phyloP scores from a whole-genome alignment of 1,140 invertebrate genomes.

The Goniozus legneri region DNA sequence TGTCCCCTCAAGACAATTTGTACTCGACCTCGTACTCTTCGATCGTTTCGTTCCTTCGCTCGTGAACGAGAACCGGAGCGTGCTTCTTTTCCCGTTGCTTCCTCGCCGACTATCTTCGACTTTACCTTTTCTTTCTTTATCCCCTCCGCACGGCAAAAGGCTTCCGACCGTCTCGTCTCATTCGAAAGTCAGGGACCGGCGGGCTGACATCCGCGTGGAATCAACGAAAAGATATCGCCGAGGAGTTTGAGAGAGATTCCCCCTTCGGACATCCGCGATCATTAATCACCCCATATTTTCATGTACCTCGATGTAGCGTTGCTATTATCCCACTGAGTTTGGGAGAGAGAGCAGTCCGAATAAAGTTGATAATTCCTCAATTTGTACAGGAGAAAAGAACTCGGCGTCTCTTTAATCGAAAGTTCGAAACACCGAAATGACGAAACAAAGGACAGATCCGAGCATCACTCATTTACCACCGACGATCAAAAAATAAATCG shows the following conservation, averaged over 20 bases:
- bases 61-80: constrained; percentile 41
- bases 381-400: too few species aligned
- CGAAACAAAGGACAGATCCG: too few species aligned
- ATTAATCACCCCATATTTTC: constrained; percentile 45
- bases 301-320: too few species aligned
- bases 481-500: too few species aligned
- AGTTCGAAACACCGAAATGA: too few species aligned
- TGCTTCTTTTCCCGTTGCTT: constrained; percentile 20
- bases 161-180: constrained; percentile 11
- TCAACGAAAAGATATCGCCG: constrained; percentile 17
- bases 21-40: constrained; percentile 36
- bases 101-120: constrained; percentile 4
- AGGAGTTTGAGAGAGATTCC: constrained; percentile 23
- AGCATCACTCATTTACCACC: too few species aligned
- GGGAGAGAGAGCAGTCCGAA: too few species aligned
- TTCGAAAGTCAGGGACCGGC: constrained; percentile 20
- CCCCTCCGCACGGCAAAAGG: background rate
- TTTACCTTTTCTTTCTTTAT: background rate
- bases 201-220: constrained; percentile 17
- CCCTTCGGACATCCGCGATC: constrained; percentile 28
- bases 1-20: constrained; percentile 45
- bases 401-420: too few species aligned
- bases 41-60: constrained; percentile 36
- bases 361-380: too few species aligned
- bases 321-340: too few species aligned